phyloP scores from a whole-genome alignment of 2,797 vertebrate species.

The Falco rusticolus region DNA sequence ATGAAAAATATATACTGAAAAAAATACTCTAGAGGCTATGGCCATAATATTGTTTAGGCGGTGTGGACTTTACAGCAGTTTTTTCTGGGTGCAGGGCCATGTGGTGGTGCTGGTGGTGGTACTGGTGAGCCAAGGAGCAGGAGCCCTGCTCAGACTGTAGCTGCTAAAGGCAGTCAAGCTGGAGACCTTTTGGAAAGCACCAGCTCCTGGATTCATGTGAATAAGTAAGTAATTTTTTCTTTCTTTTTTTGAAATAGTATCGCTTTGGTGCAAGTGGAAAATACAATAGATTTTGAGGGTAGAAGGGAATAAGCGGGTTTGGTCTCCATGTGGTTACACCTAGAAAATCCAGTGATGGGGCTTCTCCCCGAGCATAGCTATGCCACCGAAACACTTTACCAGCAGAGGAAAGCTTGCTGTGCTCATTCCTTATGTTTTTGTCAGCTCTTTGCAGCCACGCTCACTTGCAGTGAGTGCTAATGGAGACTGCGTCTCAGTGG shows the following conservation, averaged over 20 bases:
- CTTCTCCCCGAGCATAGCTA: neutral
- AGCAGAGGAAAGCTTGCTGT: neutral
- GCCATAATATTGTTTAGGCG: neutral
- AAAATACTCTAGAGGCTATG: neutral
- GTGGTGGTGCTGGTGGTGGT: too few relatives aligned
- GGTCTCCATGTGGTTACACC: neutral
- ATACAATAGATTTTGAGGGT: neutral
- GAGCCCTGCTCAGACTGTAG: neutral
- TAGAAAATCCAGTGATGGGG: neutral
- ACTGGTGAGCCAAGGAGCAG: accelerated
- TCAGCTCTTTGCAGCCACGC: neutral
- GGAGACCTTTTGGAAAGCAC: neutral
- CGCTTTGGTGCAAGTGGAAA: neutral
- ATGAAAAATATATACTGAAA: too few relatives aligned
- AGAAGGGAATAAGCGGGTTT: neutral
- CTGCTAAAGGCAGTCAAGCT: neutral
- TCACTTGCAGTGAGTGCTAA: neutral
- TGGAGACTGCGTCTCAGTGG: accelerated
- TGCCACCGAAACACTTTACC: neutral
- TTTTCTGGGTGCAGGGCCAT: neutral
- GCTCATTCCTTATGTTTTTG: neutral
- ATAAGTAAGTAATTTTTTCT: neutral
- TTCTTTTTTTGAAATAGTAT: neutral
- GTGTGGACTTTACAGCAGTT: neutral
- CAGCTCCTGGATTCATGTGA: neutral